phyloP scores from a whole-genome alignment of 1,140 invertebrate genomes.

The Nomia melanderi region DNA sequence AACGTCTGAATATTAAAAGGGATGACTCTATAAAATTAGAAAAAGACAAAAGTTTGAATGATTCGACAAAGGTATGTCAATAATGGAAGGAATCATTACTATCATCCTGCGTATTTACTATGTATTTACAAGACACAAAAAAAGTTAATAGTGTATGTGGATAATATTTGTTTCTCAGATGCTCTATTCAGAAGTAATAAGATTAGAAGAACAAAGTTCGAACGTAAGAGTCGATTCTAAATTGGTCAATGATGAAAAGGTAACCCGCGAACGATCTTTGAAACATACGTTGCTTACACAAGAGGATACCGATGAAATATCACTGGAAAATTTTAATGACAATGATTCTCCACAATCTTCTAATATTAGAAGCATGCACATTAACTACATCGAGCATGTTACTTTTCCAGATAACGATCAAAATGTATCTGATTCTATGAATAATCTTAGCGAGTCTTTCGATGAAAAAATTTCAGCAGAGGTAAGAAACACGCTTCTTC shows the following conservation, averaged over 20 bases:
- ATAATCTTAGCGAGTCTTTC: not conserved
- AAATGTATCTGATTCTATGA: not conserved
- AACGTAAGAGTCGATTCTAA: not conserved
- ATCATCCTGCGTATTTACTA: no score
- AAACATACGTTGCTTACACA: not conserved
- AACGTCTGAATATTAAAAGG: not conserved
- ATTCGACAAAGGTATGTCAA: not conserved
- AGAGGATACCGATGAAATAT: not conserved
- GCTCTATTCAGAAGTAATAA: not conserved
- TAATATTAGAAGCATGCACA: not conserved
- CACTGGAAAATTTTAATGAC: not conserved
- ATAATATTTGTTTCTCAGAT: not conserved
- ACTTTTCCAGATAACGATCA: not conserved
- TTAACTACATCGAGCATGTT: not conserved
- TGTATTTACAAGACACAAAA: not conserved
- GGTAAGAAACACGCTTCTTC: slow-evolving; percentile 8
- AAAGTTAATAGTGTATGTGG: not conserved
- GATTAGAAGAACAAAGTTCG: not conserved
- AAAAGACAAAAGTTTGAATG: no score
- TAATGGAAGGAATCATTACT: no score
- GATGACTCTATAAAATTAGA: no score
- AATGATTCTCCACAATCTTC: not conserved
- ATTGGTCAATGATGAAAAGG: not conserved
- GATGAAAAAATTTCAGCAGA: not conserved
- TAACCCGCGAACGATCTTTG: not conserved